phyloP scores from a whole-genome alignment of 2,797 vertebrate genomes.

The Gobio occitaniae region DNA sequence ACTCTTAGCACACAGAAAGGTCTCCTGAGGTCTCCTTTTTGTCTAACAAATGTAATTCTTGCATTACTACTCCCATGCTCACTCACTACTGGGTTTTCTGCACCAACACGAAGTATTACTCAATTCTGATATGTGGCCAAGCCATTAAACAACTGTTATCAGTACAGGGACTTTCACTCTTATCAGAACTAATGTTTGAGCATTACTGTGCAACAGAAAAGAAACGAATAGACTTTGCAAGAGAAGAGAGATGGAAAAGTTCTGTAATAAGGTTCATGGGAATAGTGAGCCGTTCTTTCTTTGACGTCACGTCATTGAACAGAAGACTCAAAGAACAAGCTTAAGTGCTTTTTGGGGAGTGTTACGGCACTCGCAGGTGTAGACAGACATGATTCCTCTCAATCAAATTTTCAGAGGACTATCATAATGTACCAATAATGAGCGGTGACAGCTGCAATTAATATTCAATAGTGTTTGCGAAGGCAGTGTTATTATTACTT shows the following conservation, averaged over 20 bases:
- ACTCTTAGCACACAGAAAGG: conserved; percentile 29
- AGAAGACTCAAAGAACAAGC: neutral
- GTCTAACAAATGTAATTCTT: conserved; percentile 5
- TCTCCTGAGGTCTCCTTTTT: conserved; percentile 10
- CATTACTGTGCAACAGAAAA: neutral
- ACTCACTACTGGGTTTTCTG: conserved; percentile 7
- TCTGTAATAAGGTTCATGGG: neutral
- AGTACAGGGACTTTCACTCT: conserved; percentile 1
- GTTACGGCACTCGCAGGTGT: neutral
- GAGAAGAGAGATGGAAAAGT: neutral
- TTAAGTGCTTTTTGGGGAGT: conserved; percentile 5
- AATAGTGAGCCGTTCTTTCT: conserved; percentile 2
- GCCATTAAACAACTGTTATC: conserved; percentile 10
- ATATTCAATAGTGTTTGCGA: neutral
- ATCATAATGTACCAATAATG: conserved; percentile 7
- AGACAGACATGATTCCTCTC: neutral
- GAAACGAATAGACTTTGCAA: neutral
- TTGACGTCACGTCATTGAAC: conserved; percentile 26
- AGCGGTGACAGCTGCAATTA: neutral
- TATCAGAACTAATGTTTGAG: conserved; percentile 15
- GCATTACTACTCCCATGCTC: neutral
- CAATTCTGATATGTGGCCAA: conserved; percentile 11
- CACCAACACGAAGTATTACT: neutral
- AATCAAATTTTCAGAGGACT: neutral
- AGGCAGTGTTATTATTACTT: neutral